Conservation (phyloP, 2,888 invertebrate genomes). For the Lycophotia porphyrea region DNA sequence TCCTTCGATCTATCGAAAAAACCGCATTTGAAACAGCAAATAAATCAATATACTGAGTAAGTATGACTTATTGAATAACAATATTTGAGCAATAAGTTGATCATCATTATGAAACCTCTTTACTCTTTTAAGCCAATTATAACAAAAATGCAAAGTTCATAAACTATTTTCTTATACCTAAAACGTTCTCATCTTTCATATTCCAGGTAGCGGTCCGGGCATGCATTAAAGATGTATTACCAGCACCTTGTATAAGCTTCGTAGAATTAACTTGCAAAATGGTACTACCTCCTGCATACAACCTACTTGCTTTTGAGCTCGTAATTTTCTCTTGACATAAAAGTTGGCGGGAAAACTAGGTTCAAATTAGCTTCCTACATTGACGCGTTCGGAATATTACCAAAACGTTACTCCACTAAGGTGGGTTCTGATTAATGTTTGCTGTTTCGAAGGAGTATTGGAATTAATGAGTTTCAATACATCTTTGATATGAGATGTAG, state of each 20-base stretch:
- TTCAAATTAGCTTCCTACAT: background rate
- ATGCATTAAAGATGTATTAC: constrained; percentile 60
- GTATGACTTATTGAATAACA: background rate
- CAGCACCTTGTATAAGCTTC: constrained; percentile 51
- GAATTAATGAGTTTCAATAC: constrained; percentile 33
- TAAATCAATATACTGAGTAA: background rate
- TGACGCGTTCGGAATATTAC: constrained; percentile 37
- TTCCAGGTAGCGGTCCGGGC: constrained; percentile 18
- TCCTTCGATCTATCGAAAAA: constrained; percentile 5
- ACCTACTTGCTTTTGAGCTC: constrained; percentile 40
- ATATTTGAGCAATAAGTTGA: background rate
- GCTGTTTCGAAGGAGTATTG: background rate
- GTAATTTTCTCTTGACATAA: constrained; percentile 45
- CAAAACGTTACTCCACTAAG: constrained; percentile 33
- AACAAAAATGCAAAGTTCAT: background rate
- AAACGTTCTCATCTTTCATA: background rate
- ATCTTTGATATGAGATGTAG: constrained; percentile 28
- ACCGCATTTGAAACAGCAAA: background rate
- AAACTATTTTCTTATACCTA: background rate
- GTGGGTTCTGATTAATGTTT: constrained; percentile 41
- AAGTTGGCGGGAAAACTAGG: constrained; percentile 38
- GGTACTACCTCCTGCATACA: constrained; percentile 52
- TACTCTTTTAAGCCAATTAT: background rate
- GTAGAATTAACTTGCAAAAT: constrained; percentile 66
- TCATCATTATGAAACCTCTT: background rate